A percentile compares a stretch with the other conserved stretches of the same genome.
Conservation (phyloP, 92 coral and sea anemone genomes). For the Blastomussa wellsi region DNA sequence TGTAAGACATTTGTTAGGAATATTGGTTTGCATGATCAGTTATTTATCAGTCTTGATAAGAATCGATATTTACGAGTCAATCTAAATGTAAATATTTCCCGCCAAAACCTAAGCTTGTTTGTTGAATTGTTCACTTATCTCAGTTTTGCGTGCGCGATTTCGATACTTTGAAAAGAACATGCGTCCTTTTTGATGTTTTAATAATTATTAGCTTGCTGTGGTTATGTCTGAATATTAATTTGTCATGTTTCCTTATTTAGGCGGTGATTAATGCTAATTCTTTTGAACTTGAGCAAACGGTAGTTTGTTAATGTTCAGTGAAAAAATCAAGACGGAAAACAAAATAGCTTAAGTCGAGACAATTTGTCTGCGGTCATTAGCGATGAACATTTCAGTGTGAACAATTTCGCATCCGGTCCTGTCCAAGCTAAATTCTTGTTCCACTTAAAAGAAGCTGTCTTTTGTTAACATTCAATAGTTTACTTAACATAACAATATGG, state of each 20-base stretch:
- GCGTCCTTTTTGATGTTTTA: background rate
- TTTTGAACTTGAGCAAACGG: background rate
- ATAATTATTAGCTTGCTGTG: background rate
- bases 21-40: conserved; percentile 1
- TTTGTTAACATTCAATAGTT: background rate
- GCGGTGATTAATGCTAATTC: conserved; percentile 7
- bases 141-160: background rate
- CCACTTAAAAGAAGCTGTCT: background rate
- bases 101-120: background rate
- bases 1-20: background rate
- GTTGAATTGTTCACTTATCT: background rate
- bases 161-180: background rate
- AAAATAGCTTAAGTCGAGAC: background rate
- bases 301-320: background rate
- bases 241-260: background rate
- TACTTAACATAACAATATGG: conserved; percentile 12
- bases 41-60: background rate
- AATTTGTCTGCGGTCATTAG: background rate
- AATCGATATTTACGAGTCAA: background rate
- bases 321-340: background rate
- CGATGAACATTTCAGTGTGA: background rate
- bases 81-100: background rate
- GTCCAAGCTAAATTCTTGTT: background rate
- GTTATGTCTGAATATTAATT: background rate
- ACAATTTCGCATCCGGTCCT: background rate